These are phyloP conservation scores for Nemapogon koenigi DNA, from an alignment of 2,888 invertebrate species.

Conservation along the genomic window DNA sequence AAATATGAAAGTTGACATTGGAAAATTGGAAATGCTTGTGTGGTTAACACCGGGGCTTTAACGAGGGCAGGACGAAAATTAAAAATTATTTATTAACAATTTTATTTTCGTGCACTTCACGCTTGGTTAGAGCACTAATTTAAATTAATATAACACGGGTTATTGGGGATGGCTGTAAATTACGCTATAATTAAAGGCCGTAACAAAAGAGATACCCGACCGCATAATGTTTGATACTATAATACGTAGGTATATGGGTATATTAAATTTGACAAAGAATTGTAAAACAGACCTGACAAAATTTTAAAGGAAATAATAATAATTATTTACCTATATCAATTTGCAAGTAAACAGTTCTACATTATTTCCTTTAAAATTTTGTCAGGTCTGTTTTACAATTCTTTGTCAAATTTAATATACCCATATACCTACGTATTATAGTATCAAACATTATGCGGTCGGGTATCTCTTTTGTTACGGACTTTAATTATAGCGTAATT, in stretches of 20 bases:
- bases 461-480: slow-evolving; percentile 26
- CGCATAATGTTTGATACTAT: slow-evolving; percentile 7
- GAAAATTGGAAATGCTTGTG: too few relatives aligned
- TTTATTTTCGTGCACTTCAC: slow-evolving; percentile 4
- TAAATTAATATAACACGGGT: slow-evolving; percentile 34
- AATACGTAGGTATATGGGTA: slow-evolving; percentile 2
- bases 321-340: too few relatives aligned
- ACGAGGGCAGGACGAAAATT: slow-evolving; percentile 5
- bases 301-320: too few relatives aligned
- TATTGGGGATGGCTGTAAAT: slow-evolving; percentile 26
- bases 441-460: slow-evolving; percentile 11
- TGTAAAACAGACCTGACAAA: slow-evolving; percentile 1
- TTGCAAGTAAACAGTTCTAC: too few relatives aligned
- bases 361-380: too few relatives aligned
- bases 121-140: slow-evolving; percentile 23
- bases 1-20: too few relatives aligned
- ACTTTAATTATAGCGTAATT: slow-evolving; percentile 26
- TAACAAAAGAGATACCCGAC: slow-evolving; percentile 26
- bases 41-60: too few relatives aligned
- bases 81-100: slow-evolving; percentile 6
- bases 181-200: slow-evolving; percentile 25
- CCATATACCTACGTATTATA: slow-evolving; percentile 2
- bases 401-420: neutral
- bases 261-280: neutral
- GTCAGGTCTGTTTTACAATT: neutral